A percentile compares a stretch with the other conserved stretches of the same genome.
Evolutionary conservation across 2,113 vertebrate species (phyloP).

Genomic region (Gobius niger): DNA sequence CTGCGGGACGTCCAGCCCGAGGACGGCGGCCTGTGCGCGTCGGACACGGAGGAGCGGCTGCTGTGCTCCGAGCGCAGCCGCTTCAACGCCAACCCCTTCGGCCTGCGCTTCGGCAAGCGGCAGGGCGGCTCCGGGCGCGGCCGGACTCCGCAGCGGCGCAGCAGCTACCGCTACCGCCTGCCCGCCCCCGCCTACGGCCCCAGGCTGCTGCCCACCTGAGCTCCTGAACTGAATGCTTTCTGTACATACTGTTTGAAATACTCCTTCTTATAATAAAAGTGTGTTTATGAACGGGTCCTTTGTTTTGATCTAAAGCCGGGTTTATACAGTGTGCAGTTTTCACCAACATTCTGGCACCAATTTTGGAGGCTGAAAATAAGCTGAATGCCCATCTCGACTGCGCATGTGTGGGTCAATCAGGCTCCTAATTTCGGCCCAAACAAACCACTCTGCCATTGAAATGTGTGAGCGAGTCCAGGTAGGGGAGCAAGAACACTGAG

Average conservation of each 20-base stretch:
- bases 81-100: conserved; percentile 81
- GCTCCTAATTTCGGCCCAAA: too few species aligned
- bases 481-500: too few species aligned
- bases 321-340: too few species aligned
- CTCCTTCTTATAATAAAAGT: conserved; percentile 9
- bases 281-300: too few species aligned
- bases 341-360: too few species aligned
- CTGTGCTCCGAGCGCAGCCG: conserved; percentile 75
- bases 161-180: conserved; percentile 25
- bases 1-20: conserved; percentile 35
- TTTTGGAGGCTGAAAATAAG: too few species aligned
- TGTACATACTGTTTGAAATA: not conserved
- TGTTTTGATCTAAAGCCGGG: too few species aligned
- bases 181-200: conserved; percentile 52
- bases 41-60: conserved; percentile 64
- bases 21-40: conserved; percentile 66
- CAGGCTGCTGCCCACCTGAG: conserved; percentile 53
- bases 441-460: too few species aligned
- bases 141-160: conserved; percentile 14
- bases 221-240: not conserved
- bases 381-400: too few species aligned
- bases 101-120: conserved; percentile 79
- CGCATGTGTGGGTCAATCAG: too few species aligned
- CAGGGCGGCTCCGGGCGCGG: conserved; percentile 20
- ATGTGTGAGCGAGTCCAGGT: too few species aligned